A percentile compares a stretch with the other conserved stretches of the same genome.
These are phyloP conservation scores for Thymelicus sylvestris DNA, from an alignment of 2,888 invertebrate genomes.

Conservation along the genomic window DNA sequence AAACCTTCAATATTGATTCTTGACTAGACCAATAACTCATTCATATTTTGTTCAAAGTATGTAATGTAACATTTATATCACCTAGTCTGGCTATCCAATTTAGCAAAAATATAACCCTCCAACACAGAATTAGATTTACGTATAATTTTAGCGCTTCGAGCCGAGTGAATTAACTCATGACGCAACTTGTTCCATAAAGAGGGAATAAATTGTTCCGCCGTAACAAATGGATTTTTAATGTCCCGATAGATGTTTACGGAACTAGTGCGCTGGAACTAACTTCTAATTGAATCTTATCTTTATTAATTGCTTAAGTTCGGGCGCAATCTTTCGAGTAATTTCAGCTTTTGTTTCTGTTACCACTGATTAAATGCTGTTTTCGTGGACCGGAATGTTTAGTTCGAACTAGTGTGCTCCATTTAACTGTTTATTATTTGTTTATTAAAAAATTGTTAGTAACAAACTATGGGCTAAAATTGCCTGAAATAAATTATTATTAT, in stretches of 20 bases:
- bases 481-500: too few species aligned
- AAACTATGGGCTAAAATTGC: too few species aligned
- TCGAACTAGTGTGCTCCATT: too few species aligned
- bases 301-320: slow-evolving; percentile 30
- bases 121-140: slow-evolving; percentile 2
- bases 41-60: too few species aligned
- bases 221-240: slow-evolving; percentile 78
- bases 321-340: slow-evolving; percentile 13
- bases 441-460: too few species aligned
- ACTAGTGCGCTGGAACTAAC: slow-evolving; percentile 27
- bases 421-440: too few species aligned
- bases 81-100: not conserved
- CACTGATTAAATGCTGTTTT: not conserved
- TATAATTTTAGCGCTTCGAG: slow-evolving; percentile 3
- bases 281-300: slow-evolving; percentile 33
- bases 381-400: too few species aligned
- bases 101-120: not conserved
- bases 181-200: slow-evolving; percentile 18
- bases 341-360: not conserved
- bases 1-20: too few species aligned
- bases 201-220: slow-evolving; percentile 47
- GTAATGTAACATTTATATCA: too few species aligned
- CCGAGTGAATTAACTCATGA: slow-evolving; percentile 7
- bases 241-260: slow-evolving; percentile 38
- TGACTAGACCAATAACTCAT: too few species aligned